phyloP scores from a whole-genome alignment of 2,888 invertebrate species.

The Fabriciana adippe region DNA sequence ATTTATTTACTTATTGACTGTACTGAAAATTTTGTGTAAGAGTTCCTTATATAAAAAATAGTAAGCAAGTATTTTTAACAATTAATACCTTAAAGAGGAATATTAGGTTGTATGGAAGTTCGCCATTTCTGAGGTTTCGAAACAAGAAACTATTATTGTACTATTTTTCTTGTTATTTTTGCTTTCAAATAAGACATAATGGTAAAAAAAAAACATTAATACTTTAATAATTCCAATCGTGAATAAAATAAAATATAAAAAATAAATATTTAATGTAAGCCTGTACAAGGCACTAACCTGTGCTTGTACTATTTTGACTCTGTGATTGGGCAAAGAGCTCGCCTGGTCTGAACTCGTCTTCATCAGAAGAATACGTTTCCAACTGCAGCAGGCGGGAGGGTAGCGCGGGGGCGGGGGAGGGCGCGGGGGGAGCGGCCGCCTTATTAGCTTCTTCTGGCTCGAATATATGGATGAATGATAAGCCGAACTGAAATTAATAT shows the following conservation, averaged over 20 bases:
- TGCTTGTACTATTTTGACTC: not conserved
- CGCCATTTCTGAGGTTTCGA: no score
- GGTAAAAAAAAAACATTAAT: no score
- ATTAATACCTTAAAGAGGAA: no score
- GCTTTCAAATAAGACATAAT: no score
- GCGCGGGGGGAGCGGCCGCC: constrained; percentile 12
- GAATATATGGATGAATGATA: constrained; percentile 89
- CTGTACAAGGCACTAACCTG: constrained; percentile 7
- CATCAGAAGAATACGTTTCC: constrained; percentile 81
- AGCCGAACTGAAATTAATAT: constrained; percentile 84
- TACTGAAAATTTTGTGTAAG: not conserved
- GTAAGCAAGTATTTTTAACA: no score
- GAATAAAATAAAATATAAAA: no score
- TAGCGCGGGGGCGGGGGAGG: constrained; percentile 31
- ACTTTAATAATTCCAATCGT: no score
- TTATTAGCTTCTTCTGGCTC: constrained; percentile 60
- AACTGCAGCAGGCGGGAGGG: constrained; percentile 48
- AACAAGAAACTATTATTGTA: no score
- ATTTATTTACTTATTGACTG: no score
- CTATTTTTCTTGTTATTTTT: no score
- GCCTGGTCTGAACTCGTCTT: constrained; percentile 84
- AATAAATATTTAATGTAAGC: no score
- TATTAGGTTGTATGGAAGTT: no score
- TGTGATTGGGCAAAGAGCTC: constrained; percentile 80
- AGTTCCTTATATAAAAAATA: not conserved